phyloP scores from a whole-genome alignment of 2,797 vertebrate species.

The Lagocephalus sceleratus region DNA sequence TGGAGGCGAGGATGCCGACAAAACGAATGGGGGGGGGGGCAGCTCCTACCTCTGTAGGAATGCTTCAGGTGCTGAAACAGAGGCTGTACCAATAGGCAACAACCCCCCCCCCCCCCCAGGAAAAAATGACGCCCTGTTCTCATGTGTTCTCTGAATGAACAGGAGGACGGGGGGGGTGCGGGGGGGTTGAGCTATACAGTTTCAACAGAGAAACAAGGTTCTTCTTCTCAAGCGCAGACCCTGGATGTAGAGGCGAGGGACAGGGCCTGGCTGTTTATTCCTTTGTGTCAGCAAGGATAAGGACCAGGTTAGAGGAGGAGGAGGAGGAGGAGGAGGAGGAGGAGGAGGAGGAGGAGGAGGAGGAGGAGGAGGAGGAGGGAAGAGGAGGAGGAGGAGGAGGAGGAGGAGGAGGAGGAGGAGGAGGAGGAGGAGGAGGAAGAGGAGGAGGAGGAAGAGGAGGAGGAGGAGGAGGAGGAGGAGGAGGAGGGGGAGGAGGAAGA shows the following conservation, averaged over 20 bases:
- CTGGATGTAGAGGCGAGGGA: slow-evolving; percentile 25
- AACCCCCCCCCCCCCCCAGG: slow-evolving; percentile 17
- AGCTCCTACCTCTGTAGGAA: slow-evolving; percentile 41
- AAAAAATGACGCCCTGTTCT: slow-evolving; percentile 30
- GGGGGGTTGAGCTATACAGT: slow-evolving; percentile 44
- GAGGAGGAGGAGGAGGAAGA: slow-evolving; percentile 44
- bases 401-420: slow-evolving; percentile 45
- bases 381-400: slow-evolving; percentile 46
- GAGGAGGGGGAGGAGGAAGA: slow-evolving; percentile 5
- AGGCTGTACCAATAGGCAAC: slow-evolving; percentile 26
- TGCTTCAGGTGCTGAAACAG: slow-evolving; percentile 25
- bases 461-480: slow-evolving; percentile 24
- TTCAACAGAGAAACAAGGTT: slow-evolving; percentile 38
- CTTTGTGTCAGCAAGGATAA: slow-evolving; percentile 77
- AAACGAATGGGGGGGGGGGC: slow-evolving; percentile 24
- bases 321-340: slow-evolving; percentile 9
- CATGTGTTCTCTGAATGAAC: slow-evolving; percentile 57
- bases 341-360: slow-evolving; percentile 42
- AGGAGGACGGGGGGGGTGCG: slow-evolving; percentile 29
- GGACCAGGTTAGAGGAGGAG: slow-evolving; percentile 39
- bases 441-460: slow-evolving; percentile 27
- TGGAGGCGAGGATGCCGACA: slow-evolving; percentile 21
- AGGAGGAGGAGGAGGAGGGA: no score
- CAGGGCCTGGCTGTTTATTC: slow-evolving; percentile 58
- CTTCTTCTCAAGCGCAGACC: slow-evolving; percentile 23